These are phyloP conservation scores for Spea bombifrons DNA, from an alignment of 2,113 vertebrate genomes.

Conservation along the genomic window DNA sequence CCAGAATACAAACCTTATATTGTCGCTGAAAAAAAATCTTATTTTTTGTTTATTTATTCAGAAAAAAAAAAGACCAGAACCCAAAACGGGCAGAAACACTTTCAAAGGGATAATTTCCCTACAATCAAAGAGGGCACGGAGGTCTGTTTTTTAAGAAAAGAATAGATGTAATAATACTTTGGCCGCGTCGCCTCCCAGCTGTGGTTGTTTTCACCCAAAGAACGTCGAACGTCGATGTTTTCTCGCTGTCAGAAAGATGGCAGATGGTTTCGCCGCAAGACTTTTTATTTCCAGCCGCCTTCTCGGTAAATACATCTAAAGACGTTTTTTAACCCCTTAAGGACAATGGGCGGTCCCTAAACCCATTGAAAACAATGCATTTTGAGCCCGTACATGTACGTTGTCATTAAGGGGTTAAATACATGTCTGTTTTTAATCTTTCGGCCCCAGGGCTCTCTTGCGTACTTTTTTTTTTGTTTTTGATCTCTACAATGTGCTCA, in stretches of 20 bases:
- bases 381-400: too few relatives aligned
- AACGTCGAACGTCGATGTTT: neutral
- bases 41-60: slow-evolving; percentile 19
- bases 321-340: too few relatives aligned
- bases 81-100: neutral
- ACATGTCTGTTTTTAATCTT: too few relatives aligned
- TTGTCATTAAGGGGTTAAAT: too few relatives aligned
- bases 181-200: neutral
- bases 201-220: neutral
- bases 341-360: too few relatives aligned
- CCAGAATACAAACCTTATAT: slow-evolving; percentile 32
- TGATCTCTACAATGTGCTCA: too few relatives aligned
- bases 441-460: too few relatives aligned
- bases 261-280: neutral
- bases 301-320: too few relatives aligned
- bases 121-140: slow-evolving; percentile 8
- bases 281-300: too few relatives aligned
- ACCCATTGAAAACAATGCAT: too few relatives aligned
- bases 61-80: neutral
- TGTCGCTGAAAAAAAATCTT: slow-evolving; percentile 21
- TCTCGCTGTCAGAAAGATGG: neutral
- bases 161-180: neutral
- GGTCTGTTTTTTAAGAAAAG: neutral
- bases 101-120: neutral
- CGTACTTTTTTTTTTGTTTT: too few relatives aligned